phyloP scores from a whole-genome alignment of 37 sponge, comb jelly and placozoan species.

The Aphrocallistes beatrix region DNA sequence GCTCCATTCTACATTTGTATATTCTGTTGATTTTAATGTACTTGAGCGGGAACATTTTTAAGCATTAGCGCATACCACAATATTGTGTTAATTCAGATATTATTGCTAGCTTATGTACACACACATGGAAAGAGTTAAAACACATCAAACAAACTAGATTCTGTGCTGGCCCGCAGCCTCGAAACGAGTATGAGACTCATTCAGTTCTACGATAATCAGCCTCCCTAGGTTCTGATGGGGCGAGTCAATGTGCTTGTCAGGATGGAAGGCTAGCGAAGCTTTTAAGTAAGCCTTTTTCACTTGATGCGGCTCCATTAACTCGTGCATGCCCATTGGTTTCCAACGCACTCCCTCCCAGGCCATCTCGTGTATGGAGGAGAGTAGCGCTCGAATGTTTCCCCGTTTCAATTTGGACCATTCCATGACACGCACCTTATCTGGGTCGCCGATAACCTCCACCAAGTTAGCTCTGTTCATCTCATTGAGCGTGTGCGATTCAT shows the following conservation, averaged over 20 bases:
- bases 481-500: not conserved
- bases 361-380: conserved; percentile 68
- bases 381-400: conserved; percentile 80
- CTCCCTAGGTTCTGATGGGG: conserved; percentile 68
- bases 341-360: conserved; percentile 86
- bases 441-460: conserved; percentile 11
- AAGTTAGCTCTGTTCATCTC: not conserved
- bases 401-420: conserved; percentile 76
- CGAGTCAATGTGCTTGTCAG: conserved; percentile 61
- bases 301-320: conserved; percentile 68
- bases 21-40: no score
- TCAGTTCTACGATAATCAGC: conserved; percentile 88
- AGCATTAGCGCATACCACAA: no score
- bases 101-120: not conserved
- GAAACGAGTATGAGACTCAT: conserved; percentile 75
- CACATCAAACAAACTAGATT: not conserved
- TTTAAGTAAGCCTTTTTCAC: conserved; percentile 70
- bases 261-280: conserved; percentile 86
- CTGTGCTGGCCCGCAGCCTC: conserved; percentile 60
- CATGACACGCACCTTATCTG: conserved; percentile 40
- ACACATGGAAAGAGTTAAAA: not conserved
- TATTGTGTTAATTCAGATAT: no score
- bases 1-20: no score
- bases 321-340: conserved; percentile 73
- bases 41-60: no score